phyloP scores from a whole-genome alignment of 2,888 invertebrate genomes.

The Zonitis immaculata region DNA sequence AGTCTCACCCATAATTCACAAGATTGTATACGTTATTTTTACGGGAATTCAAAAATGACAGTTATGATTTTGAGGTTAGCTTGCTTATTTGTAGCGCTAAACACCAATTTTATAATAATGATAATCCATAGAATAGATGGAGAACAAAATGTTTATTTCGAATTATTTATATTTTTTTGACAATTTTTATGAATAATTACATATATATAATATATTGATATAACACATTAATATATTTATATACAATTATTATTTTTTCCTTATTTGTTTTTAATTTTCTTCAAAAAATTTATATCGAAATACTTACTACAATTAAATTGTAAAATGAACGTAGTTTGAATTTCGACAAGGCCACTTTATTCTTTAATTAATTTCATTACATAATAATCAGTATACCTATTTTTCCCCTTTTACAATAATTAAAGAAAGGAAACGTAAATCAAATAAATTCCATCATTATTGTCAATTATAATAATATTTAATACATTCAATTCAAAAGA shows the following conservation, averaged over 20 bases:
- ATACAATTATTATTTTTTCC: slow-evolving; percentile 12
- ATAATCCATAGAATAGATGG: too few species aligned
- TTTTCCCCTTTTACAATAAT: too few species aligned
- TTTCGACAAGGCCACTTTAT: slow-evolving; percentile 38
- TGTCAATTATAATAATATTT: slow-evolving; percentile 18
- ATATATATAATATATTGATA: slow-evolving; percentile 33
- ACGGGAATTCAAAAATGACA: too few species aligned
- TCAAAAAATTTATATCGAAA: slow-evolving; percentile 31
- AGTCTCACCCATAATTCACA: too few species aligned
- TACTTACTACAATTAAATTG: slow-evolving; percentile 32
- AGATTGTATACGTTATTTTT: too few species aligned
- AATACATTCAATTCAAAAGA: neutral
- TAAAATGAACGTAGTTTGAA: slow-evolving; percentile 28
- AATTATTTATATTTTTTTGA: slow-evolving; percentile 25
- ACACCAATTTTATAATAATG: too few species aligned
- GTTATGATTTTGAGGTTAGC: too few species aligned
- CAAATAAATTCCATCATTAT: too few species aligned
- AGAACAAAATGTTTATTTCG: slow-evolving; percentile 3
- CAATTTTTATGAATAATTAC: slow-evolving; percentile 36
- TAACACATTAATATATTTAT: slow-evolving; percentile 35
- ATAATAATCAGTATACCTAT: slow-evolving; percentile 21
- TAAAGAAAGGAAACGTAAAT: too few species aligned
- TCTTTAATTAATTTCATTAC: slow-evolving; percentile 25
- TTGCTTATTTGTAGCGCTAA: too few species aligned
- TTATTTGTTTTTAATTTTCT: slow-evolving; percentile 4